Evolutionary conservation across 2,797 vertebrate species (phyloP), one percentile per base, ranked within the genome.

Genomic region (Lagodon rhomboides): DNA sequence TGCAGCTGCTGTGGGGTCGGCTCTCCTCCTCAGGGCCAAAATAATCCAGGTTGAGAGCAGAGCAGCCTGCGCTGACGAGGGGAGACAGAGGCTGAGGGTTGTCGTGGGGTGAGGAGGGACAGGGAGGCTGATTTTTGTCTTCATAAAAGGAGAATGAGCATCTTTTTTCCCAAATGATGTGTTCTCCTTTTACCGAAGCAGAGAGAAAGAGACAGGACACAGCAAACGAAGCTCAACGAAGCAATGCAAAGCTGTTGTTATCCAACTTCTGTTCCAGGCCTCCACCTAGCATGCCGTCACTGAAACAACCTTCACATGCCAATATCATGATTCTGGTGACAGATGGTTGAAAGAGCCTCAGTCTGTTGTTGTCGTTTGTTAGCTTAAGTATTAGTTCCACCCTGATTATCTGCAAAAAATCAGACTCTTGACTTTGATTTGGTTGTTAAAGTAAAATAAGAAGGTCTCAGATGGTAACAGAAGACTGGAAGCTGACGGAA

Each of bases 1-100:
- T 79, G 44, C 65, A 68, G 66, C 85, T 95, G 75, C 68, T 95
- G 67, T 1, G 20, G 95, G 96, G 96, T 91, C 94, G 95, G 95
- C 92, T 96, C 93, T 96, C 96, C 95, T 97, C 96, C 95, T 96
- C 95, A 83, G 95, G 95, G 93, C 97, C 97, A 97, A 98, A 98
- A 95, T 96, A 97, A 96, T 98, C 96, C 94, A 98, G 95, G 95
- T 97, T 96, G 93, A 98, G 95, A 89, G 96, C 94, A 95, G 93
- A 95, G 95, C 94, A 95, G 93, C 93, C 96, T 96, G 96, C 93
- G 94, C 93, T 84, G 55, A 80, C 82, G 67, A 76, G 23, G 53
- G 23, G 43, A 85, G 69, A 84, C 62, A 75, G 67, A 1, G 17
- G 44, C 73, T 44, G 63, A 81, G 56, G 51, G 93, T 91, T 69